These are phyloP conservation scores for Drosophila melanogaster DNA, from an alignment of 1,140 invertebrate genomes.

Conservation along the genomic window DNA sequence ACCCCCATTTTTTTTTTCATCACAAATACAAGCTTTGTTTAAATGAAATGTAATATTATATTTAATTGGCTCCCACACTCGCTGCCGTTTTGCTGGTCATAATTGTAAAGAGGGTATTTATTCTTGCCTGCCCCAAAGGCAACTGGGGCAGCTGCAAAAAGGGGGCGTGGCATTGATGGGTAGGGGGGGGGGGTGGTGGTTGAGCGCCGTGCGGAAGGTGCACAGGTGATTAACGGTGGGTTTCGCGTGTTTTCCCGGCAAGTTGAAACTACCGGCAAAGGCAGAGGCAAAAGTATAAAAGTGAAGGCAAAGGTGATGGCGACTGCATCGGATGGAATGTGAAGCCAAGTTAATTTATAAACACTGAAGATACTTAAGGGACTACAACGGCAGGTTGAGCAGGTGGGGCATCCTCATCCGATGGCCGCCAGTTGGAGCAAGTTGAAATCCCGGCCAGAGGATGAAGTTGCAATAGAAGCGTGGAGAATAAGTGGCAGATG, in stretches of 20 bases:
- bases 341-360: conserved; percentile 58
- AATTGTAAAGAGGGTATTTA: conserved; percentile 3
- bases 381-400: not conserved
- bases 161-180: conserved; percentile 7
- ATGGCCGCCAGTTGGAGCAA: conserved; percentile 6
- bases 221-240: conserved; percentile 32
- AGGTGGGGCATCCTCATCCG: too few species aligned
- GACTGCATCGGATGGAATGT: conserved; percentile 23
- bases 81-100: not conserved
- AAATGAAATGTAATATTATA: not conserved
- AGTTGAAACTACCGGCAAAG: conserved; percentile 3
- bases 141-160: conserved; percentile 22
- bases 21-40: not conserved
- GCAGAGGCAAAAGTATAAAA: not conserved
- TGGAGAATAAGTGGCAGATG: conserved; percentile 25
- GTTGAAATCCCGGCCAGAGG: conserved; percentile 2
- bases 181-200: not conserved
- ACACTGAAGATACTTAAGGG: conserved; percentile 43
- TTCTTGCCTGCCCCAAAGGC: conserved; percentile 9
- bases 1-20: not conserved
- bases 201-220: not conserved
- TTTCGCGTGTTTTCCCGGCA: conserved; percentile 6
- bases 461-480: conserved; percentile 15
- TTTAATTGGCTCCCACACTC: conserved; percentile 4
- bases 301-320: conserved; percentile 28